Evolutionary conservation across 2,888 invertebrate genomes (phyloP), one percentile per base, ranked within the genome.

Genomic region (Sepioteuthis lessoniana): DNA sequence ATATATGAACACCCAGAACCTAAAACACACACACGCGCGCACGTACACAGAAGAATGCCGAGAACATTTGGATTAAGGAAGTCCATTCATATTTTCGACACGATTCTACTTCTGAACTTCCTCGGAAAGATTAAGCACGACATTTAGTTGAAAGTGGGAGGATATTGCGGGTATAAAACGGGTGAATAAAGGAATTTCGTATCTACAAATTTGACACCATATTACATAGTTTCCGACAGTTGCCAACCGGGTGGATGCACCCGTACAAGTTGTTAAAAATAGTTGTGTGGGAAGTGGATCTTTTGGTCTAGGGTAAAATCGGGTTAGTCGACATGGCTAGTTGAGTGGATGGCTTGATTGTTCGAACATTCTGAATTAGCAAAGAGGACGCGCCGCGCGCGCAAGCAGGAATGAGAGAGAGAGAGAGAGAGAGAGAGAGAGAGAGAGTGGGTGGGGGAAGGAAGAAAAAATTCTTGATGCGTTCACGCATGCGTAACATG

Each of bases 131-230:
- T n/a, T 76, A 76, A 76, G n/a, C 76, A 10, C 28, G 16, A n/a
- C 31, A 31, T n/a, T 76, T n/a, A 16, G 76, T 31, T 28, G 31
- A 60, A 60, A 25, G 28, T 50, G 76, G 76, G 76, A n/a, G 76
- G 76, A 76, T 76, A 19, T 1, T 10, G 76, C 13, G 76, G n/a
- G 76, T n/a, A 76, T n/a, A n/a, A n/a, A 31, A n/a, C 76, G 76
- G n/a, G 76, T 76, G 76, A n/a, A 76, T 76, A 76, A 76, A 76
- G n/a, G 76, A 76, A 76, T 76, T 76, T 76, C 76, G 76, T 76
- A 76, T 76, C 76, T 76, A 76, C 76, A 76, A 76, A 76, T 76
- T 76, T 76, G 76, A 76, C 76, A 76, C 76, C 76, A 76, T 76
- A 76, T 76, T 76, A 76, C 76, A 76, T 76, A 76, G 76, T 76